phyloP scores from a whole-genome alignment of 2,888 invertebrate species.

The Chrysolina haemoptera region DNA sequence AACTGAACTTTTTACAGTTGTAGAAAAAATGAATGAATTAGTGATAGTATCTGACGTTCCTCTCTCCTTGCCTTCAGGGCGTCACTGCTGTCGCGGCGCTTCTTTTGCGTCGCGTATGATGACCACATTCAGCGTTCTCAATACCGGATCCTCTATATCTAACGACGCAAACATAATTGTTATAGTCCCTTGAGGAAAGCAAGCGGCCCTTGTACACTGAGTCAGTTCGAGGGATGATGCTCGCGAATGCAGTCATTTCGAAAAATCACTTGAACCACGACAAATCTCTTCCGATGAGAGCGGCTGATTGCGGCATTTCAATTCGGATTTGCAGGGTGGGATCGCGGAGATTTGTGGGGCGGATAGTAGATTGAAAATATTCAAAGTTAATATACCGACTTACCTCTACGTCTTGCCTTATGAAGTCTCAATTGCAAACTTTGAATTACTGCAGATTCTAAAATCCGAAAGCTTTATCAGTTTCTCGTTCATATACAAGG shows the following conservation, averaged over 20 bases:
- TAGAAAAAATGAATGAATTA: not conserved
- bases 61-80: slow-evolving; percentile 42
- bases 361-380: not conserved
- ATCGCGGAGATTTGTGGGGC: slow-evolving; percentile 1
- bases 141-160: slow-evolving; percentile 68
- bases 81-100: slow-evolving; percentile 44
- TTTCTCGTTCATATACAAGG: too few relatives aligned
- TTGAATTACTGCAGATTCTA: too few relatives aligned
- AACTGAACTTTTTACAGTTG: too few relatives aligned
- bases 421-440: not conserved
- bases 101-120: slow-evolving; percentile 37
- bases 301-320: slow-evolving; percentile 68
- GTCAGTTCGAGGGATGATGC: slow-evolving; percentile 26
- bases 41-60: not conserved
- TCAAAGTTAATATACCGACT: not conserved
- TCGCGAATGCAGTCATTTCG: slow-evolving; percentile 54
- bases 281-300: slow-evolving; percentile 43
- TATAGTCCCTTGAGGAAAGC: slow-evolving; percentile 62
- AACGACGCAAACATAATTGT: slow-evolving; percentile 70
- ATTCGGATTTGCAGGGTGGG: slow-evolving; percentile 59
- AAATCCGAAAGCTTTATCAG: too few relatives aligned
- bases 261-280: slow-evolving; percentile 62
- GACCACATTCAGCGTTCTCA: slow-evolving; percentile 56
- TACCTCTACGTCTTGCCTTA: not conserved
- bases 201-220: slow-evolving; percentile 48